phyloP scores from a whole-genome alignment of 2,113 vertebrate species.

The Platysteira castanea region DNA sequence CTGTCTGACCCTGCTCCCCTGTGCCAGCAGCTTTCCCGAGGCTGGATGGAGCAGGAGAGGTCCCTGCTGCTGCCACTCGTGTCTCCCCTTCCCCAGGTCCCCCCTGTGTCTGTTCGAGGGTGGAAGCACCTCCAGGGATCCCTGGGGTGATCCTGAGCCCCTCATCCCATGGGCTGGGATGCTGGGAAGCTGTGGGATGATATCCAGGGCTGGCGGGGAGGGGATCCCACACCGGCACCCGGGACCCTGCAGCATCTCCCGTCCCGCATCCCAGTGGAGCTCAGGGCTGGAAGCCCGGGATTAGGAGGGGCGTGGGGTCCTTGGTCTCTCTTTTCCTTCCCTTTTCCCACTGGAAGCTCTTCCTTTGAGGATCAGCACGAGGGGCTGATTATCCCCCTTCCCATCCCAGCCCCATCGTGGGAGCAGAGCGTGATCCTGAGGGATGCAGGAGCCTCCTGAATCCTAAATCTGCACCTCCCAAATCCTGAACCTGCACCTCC shows the following conservation, averaged over 20 bases:
- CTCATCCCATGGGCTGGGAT: neutral
- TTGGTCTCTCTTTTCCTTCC: neutral
- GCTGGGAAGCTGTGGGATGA: neutral
- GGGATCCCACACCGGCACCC: neutral
- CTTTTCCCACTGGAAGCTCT: neutral
- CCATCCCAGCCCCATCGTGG: neutral
- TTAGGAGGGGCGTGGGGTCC: neutral
- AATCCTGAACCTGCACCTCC: neutral
- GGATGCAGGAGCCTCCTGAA: neutral
- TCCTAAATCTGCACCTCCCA: too few relatives aligned
- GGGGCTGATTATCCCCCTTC: neutral
- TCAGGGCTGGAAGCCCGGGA: neutral
- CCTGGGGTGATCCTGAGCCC: neutral
- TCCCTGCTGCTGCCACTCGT: neutral
- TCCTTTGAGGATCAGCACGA: neutral
- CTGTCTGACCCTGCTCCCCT: neutral
- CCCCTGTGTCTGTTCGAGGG: neutral
- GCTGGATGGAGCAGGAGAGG: neutral
- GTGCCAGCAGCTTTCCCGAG: neutral
- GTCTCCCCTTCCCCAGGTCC: neutral
- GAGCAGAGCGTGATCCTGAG: neutral
- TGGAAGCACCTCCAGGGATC: neutral
- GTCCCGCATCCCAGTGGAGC: fast-evolving
- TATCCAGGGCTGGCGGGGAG: neutral
- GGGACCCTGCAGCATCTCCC: neutral